phyloP scores from a whole-genome alignment of 2,888 invertebrate species.

The Scaptomyza tumidula region DNA sequence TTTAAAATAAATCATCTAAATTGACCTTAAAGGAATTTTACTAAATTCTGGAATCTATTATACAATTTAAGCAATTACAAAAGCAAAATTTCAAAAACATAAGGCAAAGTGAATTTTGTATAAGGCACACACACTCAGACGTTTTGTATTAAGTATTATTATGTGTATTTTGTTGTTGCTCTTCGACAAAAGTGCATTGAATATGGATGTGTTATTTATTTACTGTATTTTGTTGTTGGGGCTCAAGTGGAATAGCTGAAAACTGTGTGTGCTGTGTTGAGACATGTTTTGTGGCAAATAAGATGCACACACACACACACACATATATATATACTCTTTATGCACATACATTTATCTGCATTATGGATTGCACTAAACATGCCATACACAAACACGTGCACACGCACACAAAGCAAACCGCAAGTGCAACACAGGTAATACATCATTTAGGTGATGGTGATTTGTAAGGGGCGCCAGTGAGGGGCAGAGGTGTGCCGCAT shows the following conservation, averaged over 20 bases:
- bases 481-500: too few species aligned
- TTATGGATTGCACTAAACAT: constrained; percentile 81
- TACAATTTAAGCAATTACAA: not conserved
- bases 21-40: not conserved
- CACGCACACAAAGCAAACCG: constrained; percentile 35
- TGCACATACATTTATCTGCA: constrained; percentile 65
- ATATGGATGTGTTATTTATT: constrained; percentile 24
- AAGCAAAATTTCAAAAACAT: not conserved
- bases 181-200: too few species aligned
- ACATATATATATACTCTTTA: constrained; percentile 1
- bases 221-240: constrained; percentile 4
- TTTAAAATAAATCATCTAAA: not conserved
- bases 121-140: not conserved
- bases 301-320: constrained; percentile 13
- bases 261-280: not conserved
- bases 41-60: not conserved
- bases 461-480: not conserved
- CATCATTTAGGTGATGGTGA: constrained; percentile 65
- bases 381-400: constrained; percentile 57
- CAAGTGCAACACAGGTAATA: constrained; percentile 67
- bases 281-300: constrained; percentile 26
- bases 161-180: too few species aligned
- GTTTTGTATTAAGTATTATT: too few species aligned
- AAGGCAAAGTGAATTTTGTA: constrained; percentile 1
- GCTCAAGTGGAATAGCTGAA: constrained; percentile 19